A percentile compares a stretch with the other conserved stretches of the same genome.
phyloP scores from a whole-genome alignment of 2,797 vertebrate species.

The Synaphobranchus kaupii region DNA sequence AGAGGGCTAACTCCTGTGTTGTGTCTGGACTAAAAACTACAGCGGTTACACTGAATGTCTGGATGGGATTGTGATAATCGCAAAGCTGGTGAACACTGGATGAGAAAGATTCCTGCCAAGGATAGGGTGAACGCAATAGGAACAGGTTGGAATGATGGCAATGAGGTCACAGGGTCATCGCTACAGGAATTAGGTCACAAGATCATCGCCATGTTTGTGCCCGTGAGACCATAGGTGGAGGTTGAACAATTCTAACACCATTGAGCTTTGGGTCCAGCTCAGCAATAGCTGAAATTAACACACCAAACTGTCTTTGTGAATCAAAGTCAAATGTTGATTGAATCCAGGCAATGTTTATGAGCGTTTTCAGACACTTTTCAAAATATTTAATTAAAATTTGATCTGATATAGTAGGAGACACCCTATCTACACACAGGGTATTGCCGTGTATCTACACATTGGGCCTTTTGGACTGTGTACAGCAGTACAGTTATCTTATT shows the following conservation, averaged over 20 bases:
- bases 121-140: not conserved
- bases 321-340: not conserved
- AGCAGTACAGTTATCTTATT: not conserved
- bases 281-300: too few relatives aligned
- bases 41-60: not conserved
- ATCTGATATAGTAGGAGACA: too few relatives aligned
- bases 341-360: too few relatives aligned
- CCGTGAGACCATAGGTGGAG: not conserved
- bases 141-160: not conserved
- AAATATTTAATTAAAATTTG: too few relatives aligned
- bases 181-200: not conserved
- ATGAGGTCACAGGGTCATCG: not conserved
- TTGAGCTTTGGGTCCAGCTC: not conserved
- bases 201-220: not conserved
- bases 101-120: not conserved
- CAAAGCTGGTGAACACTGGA: not conserved
- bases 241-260: not conserved
- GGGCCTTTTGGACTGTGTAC: not conserved
- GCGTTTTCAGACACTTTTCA: too few relatives aligned
- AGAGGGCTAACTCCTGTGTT: not conserved
- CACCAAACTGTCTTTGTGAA: not conserved
- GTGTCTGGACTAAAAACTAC: not conserved
- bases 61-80: not conserved
- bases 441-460: too few relatives aligned
- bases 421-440: too few relatives aligned